Base-by-base conservation (phyloP, 2,113 vertebrate species). In the Progne subis region DNA sequence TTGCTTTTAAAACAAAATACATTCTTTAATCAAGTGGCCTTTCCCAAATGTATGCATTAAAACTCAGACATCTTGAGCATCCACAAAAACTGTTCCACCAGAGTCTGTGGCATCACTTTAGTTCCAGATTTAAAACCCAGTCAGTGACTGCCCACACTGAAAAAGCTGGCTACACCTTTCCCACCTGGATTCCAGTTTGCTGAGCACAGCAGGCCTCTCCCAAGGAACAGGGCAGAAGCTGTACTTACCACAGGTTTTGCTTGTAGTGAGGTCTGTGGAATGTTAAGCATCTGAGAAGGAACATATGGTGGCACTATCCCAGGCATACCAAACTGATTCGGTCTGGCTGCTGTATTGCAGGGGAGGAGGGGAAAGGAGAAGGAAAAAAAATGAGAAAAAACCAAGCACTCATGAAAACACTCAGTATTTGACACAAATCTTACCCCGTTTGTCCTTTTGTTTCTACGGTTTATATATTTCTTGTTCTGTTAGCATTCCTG, bases 251-350 rank as follows among this genome's bases (percentile, higher is more conserved):
- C 94, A 88, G 98, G 97, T 92, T 98, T 98, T 97, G 97, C 98
- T 97, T 98, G 98, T 97, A 98, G 97, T 94, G 97, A 97, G 92
- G 97, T 97, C 97, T 98, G 98, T 96, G 98, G 98, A 99, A 99
- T 99, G 98, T 98, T 98, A 97, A 98, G 98, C 98, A 98, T 98
- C 97, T 99, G 98, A 70, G 98, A 98, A 98, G 98, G 97, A 88
- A 98, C 97, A 94, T 98, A 98, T 31, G 98, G 98, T 97, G 98
- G 98, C 98, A 98, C 97, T 86, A 98, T 97, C 97, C 98, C 98
- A 94, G 98, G 98, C 97, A 98, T 98, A 97, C 98, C 98, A 91
- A 98, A 97, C 41, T 98, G 98, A 98, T 99, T 99, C 97, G 98
- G 98, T 98, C 98, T 98, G 97, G 98, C 98, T 99, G 98, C 97